These are phyloP conservation scores for Lathronympha strigana DNA, from an alignment of 2,888 invertebrate genomes.

Conservation along the genomic window DNA sequence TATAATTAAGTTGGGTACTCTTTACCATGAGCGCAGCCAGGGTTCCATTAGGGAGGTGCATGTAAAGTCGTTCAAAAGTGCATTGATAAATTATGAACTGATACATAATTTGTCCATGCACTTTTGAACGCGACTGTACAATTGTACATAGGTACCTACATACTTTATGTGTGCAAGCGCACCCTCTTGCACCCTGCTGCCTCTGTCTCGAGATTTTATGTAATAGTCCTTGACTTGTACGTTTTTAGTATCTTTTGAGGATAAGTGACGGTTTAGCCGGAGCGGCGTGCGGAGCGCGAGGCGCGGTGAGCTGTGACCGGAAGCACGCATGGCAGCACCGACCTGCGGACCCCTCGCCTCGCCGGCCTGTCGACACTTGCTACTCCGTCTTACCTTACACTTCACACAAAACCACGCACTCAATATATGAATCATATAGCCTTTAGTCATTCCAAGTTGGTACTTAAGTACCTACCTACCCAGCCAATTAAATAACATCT, in stretches of 20 bases:
- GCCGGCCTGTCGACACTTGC: conserved; percentile 25
- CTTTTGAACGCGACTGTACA: too few species aligned
- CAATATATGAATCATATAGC: conserved; percentile 16
- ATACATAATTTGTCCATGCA: too few species aligned
- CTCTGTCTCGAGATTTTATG: too few species aligned
- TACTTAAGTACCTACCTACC: neutral
- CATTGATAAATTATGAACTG: too few species aligned
- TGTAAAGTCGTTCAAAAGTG: too few species aligned
- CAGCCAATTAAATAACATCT: neutral
- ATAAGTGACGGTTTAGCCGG: conserved; percentile 3
- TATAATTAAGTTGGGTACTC: too few species aligned
- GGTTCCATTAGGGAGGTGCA: too few species aligned
- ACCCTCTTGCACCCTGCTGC: too few species aligned
- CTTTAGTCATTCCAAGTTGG: neutral
- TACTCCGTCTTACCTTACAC: conserved; percentile 38
- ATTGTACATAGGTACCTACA: too few species aligned
- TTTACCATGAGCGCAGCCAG: too few species aligned
- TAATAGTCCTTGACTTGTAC: too few species aligned
- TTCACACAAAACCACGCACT: conserved; percentile 22
- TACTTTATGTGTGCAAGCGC: too few species aligned
- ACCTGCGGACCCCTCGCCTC: conserved; percentile 47
- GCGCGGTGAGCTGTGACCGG: conserved; percentile 47
- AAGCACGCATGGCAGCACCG: conserved; percentile 55
- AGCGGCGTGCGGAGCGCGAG: conserved; percentile 16
- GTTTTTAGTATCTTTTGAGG: neutral